Conservation (phyloP, 2,113 vertebrate species). For the Trochalopteron elliotii region DNA sequence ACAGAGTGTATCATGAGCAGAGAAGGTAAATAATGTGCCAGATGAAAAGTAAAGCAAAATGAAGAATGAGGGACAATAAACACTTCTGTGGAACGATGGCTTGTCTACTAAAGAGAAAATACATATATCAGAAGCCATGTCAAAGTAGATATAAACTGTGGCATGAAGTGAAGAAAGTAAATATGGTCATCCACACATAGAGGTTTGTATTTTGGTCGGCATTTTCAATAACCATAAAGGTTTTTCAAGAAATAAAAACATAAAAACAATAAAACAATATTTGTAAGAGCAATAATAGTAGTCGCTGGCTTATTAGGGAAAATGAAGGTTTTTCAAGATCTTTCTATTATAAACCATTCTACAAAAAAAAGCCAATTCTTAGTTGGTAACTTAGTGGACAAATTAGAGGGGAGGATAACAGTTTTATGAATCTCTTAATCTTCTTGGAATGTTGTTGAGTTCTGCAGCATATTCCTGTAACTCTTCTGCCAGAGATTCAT, state of each 20-base stretch:
- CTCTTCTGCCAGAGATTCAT: background rate
- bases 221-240: background rate
- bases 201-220: background rate
- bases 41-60: background rate
- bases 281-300: background rate
- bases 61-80: background rate
- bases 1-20: background rate
- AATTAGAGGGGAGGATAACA: background rate
- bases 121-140: background rate
- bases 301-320: background rate
- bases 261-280: background rate
- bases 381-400: background rate
- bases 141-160: background rate
- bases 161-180: background rate
- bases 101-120: background rate
- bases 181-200: background rate
- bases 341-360: background rate
- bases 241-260: background rate
- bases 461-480: background rate
- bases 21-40: background rate
- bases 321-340: background rate
- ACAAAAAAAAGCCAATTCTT: background rate
- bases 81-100: background rate
- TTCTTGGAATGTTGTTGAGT: background rate
- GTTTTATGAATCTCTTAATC: background rate